Evolutionary conservation across 2,888 invertebrate genomes (phyloP), one percentile per base, ranked within the genome.

Genomic region (Helleia helle): DNA sequence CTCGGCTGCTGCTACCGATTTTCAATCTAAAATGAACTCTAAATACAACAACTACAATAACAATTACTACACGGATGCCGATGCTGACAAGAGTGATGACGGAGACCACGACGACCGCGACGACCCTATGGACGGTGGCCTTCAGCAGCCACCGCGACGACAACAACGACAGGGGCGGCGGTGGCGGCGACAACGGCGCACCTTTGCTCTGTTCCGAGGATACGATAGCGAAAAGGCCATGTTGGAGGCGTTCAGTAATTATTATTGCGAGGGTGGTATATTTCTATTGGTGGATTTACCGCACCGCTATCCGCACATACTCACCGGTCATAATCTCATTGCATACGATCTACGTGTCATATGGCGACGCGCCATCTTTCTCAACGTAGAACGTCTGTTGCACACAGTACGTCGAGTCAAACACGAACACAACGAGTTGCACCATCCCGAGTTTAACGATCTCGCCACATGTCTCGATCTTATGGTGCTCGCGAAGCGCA

Each of bases 161-260:
- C n/a, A n/a, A n/a, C n/a, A n/a, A n/a, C n/a, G n/a, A n/a, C n/a
- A n/a, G n/a, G n/a, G n/a, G n/a, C n/a, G n/a, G n/a, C n/a, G n/a
- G n/a, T n/a, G 18, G 4, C 18, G 22, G 11, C 36, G 24, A 11
- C 36, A 11, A 5, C 36, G 36, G 2, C 18, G 36, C 18, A 34
- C 34, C 2, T 34, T 34, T 17, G 24, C 13, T 36, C 24, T 36
- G 36, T 36, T 36, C 25, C 15, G 36, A 36, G 36, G 40, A 7
- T 34, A 30, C 14, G 28, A 14, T 11, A 40, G 31, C 18, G 30
- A 34, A 14, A 18, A 29, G 36, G 27, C 22, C 36, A 17, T 15
- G 29, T 36, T 31, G 17, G 31, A 31, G 31, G 36, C 36, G 24
- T 36, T 36, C 34, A n/a, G 9, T 8, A 17, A 34, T 34, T 18